Evolutionary conservation across 2,888 invertebrate species (phyloP).

Genomic region (Erebia palarica): DNA sequence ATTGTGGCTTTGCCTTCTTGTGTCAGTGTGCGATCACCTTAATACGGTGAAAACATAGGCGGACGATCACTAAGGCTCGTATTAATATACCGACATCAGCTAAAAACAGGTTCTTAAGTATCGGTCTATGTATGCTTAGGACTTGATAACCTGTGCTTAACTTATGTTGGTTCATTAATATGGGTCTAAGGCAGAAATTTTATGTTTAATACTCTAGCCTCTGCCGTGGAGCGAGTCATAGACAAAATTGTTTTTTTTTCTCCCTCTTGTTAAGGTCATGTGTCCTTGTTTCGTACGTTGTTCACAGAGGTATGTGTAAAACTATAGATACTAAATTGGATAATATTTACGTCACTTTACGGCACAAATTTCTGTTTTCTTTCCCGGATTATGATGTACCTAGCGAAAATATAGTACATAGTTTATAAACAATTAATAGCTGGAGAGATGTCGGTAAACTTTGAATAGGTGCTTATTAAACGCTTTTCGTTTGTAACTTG

Average conservation of each 20-base stretch:
- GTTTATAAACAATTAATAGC: constrained; percentile 30
- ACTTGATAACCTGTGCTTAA: too few relatives aligned
- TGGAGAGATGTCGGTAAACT: neutral
- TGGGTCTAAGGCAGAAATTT: constrained; percentile 15
- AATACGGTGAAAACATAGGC: constrained; percentile 47
- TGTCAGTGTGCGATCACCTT: neutral
- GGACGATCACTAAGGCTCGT: constrained; percentile 34
- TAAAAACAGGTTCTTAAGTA: too few relatives aligned
- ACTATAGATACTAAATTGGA: constrained; percentile 5
- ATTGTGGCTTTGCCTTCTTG: neutral
- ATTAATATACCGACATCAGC: too few relatives aligned
- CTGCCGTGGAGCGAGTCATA: constrained; percentile 43
- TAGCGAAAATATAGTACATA: constrained; percentile 33
- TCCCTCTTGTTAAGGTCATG: constrained; percentile 18
- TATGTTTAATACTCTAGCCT: constrained; percentile 43
- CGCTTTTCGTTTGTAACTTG: neutral
- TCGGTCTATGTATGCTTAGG: too few relatives aligned
- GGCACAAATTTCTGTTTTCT: constrained; percentile 53
- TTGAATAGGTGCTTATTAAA: neutral
- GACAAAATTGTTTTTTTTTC: constrained; percentile 33
- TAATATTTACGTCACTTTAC: constrained; percentile 22
- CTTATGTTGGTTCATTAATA: too few relatives aligned
- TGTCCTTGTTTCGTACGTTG: constrained; percentile 20
- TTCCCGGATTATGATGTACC: constrained; percentile 25
- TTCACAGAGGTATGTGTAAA: constrained; percentile 21